phyloP scores from a whole-genome alignment of 2,113 vertebrate genomes.

The Paedocypris sp. region DNA sequence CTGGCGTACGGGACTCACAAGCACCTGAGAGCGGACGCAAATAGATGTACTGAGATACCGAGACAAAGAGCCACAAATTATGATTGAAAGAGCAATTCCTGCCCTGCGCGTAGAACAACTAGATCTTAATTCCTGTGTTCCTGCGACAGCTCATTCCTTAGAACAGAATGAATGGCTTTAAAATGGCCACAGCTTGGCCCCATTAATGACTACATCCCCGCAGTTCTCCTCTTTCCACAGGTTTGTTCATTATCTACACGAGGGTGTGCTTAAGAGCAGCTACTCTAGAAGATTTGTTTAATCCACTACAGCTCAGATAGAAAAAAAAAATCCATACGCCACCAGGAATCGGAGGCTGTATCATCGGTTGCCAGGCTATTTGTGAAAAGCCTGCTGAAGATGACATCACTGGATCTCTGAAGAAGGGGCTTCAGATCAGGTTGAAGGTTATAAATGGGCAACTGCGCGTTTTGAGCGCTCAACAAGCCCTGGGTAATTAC shows the following conservation, averaged over 20 bases:
- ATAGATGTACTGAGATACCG: background rate
- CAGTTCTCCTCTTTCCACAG: background rate
- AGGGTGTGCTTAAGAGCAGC: background rate
- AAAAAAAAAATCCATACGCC: constrained; percentile 5
- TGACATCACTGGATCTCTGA: constrained; percentile 9
- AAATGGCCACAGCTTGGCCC: background rate
- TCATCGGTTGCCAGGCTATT: constrained; percentile 19
- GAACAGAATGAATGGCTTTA: background rate
- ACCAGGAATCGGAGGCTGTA: background rate
- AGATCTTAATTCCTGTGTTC: background rate
- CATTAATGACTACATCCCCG: background rate
- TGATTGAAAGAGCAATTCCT: background rate
- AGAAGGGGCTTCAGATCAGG: background rate
- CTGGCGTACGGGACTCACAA: background rate
- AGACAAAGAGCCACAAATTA: background rate
- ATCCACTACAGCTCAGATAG: background rate
- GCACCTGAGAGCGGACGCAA: constrained; percentile 3
- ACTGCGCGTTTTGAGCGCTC: background rate
- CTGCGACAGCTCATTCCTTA: constrained; percentile 4
- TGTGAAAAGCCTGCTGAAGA: constrained; percentile 7
- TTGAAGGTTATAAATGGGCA: background rate
- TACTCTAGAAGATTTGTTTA: background rate
- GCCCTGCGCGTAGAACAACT: background rate
- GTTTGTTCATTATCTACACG: constrained; percentile 1
- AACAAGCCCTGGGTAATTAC: background rate